A percentile compares a stretch with the other conserved stretches of the same genome.
phyloP scores from a whole-genome alignment of 35 echinoderm and acorn worm species.

The Hemicentrotus pulcherrimus region DNA sequence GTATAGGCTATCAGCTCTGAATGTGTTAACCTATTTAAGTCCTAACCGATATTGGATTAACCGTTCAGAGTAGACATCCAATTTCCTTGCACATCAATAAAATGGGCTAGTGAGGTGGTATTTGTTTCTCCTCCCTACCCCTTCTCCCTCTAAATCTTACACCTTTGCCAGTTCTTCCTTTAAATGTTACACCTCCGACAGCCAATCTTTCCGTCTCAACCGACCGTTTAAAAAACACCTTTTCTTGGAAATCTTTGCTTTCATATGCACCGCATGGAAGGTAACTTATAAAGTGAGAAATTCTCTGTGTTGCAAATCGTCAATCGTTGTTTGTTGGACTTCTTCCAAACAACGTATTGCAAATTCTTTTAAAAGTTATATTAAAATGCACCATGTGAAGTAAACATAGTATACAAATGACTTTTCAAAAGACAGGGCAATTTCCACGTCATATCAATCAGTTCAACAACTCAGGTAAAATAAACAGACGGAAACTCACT shows the following conservation, averaged over 20 bases:
- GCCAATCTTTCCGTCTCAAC: not conserved
- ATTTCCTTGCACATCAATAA: not conserved
- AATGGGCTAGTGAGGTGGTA: not conserved
- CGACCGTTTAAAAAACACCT: not conserved
- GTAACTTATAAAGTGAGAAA: too few relatives aligned
- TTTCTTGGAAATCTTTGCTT: not conserved
- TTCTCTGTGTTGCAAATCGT: too few relatives aligned
- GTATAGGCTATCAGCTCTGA: not conserved
- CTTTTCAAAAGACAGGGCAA: too few relatives aligned
- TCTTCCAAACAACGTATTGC: too few relatives aligned
- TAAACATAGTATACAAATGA: too few relatives aligned
- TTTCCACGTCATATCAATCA: too few relatives aligned
- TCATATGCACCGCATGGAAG: not conserved
- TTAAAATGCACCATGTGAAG: too few relatives aligned
- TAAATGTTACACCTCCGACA: not conserved
- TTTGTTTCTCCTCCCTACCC: not conserved
- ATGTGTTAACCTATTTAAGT: not conserved
- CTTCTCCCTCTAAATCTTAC: not conserved
- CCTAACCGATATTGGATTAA: slow-evolving; percentile 12
- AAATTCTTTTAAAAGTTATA: too few relatives aligned
- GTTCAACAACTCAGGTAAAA: too few relatives aligned
- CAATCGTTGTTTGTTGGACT: too few relatives aligned
- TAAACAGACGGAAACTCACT: too few relatives aligned
- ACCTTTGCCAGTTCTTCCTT: not conserved
- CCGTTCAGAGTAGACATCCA: slow-evolving; percentile 9